Evolutionary conservation across 1,140 invertebrate species (phyloP).

Genomic region (Drosophila guanche): DNA sequence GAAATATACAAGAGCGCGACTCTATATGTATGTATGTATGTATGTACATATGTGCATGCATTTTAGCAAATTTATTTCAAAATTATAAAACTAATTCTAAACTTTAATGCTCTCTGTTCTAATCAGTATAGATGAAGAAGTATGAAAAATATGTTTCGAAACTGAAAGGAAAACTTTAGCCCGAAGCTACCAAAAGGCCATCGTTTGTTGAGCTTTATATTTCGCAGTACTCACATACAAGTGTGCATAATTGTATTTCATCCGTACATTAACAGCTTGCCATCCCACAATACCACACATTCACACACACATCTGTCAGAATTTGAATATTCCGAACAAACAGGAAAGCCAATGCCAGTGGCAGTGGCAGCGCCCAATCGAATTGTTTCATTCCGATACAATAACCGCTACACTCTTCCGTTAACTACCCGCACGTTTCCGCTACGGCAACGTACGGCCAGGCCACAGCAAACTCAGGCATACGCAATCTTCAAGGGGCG

Average conservation of each 20-base stretch:
- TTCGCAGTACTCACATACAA: neutral
- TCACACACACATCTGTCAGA: constrained; percentile 13
- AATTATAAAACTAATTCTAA: too few species aligned
- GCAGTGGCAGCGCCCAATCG: constrained; percentile 51
- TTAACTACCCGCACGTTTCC: constrained; percentile 69
- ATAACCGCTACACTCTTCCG: constrained; percentile 63
- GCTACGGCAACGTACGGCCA: constrained; percentile 36
- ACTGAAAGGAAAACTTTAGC: too few species aligned
- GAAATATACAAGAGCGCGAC: too few species aligned
- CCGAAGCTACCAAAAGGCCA: neutral
- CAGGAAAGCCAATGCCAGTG: constrained; percentile 12
- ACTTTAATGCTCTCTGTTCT: too few species aligned
- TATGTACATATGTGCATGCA: too few species aligned
- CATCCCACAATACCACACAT: neutral
- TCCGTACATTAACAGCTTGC: neutral
- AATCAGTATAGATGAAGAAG: too few species aligned
- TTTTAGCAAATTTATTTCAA: too few species aligned
- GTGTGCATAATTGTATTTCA: too few species aligned
- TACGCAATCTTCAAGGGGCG: constrained; percentile 8
- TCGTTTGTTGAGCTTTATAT: neutral
- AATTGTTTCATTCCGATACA: constrained; percentile 73
- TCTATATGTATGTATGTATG: too few species aligned
- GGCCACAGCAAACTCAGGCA: constrained; percentile 3
- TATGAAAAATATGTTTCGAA: too few species aligned
- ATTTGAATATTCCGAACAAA: constrained; percentile 44